Evolutionary conservation across 2,113 vertebrate genomes (phyloP).

Genomic region (Syngnathus typhle): DNA sequence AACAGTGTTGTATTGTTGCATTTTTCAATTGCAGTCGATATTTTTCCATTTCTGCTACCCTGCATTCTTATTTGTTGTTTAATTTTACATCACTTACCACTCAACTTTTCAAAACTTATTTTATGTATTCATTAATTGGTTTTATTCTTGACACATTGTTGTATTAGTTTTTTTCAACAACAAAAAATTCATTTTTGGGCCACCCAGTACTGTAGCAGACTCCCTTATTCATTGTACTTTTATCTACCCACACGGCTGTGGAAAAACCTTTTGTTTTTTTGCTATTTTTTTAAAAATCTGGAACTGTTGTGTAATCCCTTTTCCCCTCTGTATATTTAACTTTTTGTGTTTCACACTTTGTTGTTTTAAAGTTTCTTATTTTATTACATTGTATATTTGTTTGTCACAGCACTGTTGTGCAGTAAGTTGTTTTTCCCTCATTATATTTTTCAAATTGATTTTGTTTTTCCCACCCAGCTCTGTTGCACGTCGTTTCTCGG

Average conservation of each 20-base stretch:
- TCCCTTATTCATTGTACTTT: not conserved
- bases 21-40: not conserved
- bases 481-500: conserved; percentile 62
- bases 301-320: not conserved
- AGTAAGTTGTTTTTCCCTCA: not conserved
- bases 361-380: not conserved
- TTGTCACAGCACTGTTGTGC: conserved; percentile 60
- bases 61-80: not conserved
- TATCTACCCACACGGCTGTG: not conserved
- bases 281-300: not conserved
- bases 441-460: not conserved
- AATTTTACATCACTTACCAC: not conserved
- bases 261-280: not conserved
- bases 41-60: not conserved
- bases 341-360: not conserved
- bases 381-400: conserved; percentile 48
- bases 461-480: conserved; percentile 67
- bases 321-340: not conserved
- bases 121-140: not conserved
- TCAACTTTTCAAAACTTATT: not conserved
- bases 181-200: not conserved
- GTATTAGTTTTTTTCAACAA: not conserved
- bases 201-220: not conserved
- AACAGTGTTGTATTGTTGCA: not conserved
- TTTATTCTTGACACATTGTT: not conserved